These are phyloP conservation scores for Drosophila meridiana DNA, from an alignment of 2,888 invertebrate species.

Conservation along the genomic window DNA sequence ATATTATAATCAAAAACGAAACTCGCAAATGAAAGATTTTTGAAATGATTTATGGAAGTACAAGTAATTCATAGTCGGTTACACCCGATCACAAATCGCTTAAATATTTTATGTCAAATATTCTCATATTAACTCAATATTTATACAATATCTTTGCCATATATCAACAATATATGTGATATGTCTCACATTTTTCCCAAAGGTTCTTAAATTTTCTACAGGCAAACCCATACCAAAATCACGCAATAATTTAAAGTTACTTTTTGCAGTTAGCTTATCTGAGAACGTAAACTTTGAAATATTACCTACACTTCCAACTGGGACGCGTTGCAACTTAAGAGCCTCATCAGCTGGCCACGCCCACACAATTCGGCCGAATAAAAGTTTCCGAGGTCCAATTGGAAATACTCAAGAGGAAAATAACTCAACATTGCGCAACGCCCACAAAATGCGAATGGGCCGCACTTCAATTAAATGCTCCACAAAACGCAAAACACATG, in stretches of 20 bases:
- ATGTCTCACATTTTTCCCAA: neutral
- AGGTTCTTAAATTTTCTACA: neutral
- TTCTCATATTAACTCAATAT: neutral
- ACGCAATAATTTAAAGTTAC: neutral
- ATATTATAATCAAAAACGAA: too few species aligned
- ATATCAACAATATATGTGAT: neutral
- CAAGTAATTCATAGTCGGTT: too few species aligned
- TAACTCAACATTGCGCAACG: conserved; percentile 59
- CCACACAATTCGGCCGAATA: conserved; percentile 37
- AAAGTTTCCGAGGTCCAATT: conserved; percentile 47
- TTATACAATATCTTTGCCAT: neutral
- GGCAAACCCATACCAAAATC: neutral
- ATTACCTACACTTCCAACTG: conserved; percentile 34
- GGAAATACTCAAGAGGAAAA: conserved; percentile 70
- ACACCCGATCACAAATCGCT: too few species aligned
- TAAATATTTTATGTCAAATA: neutral
- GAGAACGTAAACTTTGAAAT: conserved; percentile 32
- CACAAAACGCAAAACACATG: conserved; percentile 69
- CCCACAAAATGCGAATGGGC: conserved; percentile 57
- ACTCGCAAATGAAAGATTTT: too few species aligned
- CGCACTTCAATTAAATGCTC: conserved; percentile 69
- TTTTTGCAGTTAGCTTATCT: neutral
- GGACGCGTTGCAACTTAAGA: conserved; percentile 49
- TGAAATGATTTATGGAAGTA: too few species aligned
- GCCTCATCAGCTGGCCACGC: conserved; percentile 51